Evolutionary conservation across 2,113 vertebrate species (phyloP), one percentile per base, ranked within the genome.

Genomic region (Rafetus swinhoei): DNA sequence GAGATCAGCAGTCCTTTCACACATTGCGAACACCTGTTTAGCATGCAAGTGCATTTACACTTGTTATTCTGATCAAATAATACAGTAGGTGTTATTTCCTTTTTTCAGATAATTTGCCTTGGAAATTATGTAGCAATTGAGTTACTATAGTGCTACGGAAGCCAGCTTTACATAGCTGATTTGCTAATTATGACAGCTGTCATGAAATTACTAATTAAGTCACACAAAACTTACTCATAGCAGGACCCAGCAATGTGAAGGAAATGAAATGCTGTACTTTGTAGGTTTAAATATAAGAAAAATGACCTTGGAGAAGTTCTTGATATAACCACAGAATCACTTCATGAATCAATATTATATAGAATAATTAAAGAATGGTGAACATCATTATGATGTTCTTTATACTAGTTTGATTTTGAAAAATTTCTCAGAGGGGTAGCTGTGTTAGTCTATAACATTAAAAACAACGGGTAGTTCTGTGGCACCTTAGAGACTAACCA

Each of bases 71-170:
- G 87, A 85, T 92, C 72, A 97, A 95, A 93, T 90, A 96, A 87
- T 85, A 32, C 18, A 5, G 52, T 52, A 83, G 90, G 19, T 92
- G 29, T 91, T 3, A 2, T 94, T 96, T 91, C 19, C 56, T 79
- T 91, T 89, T 88, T 91, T 86, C 79, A 83, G 9, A 60, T 87
- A 93, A 94, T 96, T 97, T 96, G 57, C 95, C 91, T 92, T 88
- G 76, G 86, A 96, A 95, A 97, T 94, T 59, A 72, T n/a, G 29
- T 82, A 87, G 29, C 45, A 86, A 56, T n/a, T 94, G 52, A 32
- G 2, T 92, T 95, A 81, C 65, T 69, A 50, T 57, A 82, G 79
- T 82, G 54, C 82, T 25, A 32, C 76, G 50, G 55, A 88, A 95
- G 81, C 55, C 25, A 81, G 50, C 79, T 45, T 93, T 94, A 91